Evolutionary conservation across 2,797 vertebrate species (phyloP).

Genomic region (Gymnocypris eckloni): DNA sequence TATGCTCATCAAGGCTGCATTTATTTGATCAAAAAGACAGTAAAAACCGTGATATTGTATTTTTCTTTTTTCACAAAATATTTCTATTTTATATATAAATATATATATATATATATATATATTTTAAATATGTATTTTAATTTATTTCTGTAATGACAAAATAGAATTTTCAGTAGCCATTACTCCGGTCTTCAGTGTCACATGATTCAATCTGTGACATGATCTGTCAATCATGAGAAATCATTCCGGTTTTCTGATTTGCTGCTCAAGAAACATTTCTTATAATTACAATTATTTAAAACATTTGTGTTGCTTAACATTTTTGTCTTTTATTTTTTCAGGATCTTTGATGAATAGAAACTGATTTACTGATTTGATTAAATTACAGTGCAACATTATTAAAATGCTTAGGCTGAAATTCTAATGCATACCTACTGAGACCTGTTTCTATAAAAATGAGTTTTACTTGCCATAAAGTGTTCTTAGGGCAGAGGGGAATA

Average conservation of each 20-base stretch:
- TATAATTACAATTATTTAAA: background rate
- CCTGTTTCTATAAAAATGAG: background rate
- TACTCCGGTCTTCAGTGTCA: background rate
- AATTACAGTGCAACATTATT: conserved; percentile 1
- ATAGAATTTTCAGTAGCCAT: background rate
- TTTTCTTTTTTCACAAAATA: background rate
- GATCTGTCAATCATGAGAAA: background rate
- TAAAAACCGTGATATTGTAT: background rate
- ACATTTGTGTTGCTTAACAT: too few relatives aligned
- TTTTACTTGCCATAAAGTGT: background rate
- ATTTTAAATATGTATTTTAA: too few relatives aligned
- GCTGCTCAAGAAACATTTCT: background rate
- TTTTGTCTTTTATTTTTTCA: too few relatives aligned
- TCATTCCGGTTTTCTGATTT: background rate
- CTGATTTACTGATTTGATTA: background rate
- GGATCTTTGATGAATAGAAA: too few relatives aligned
- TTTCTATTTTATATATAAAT: background rate
- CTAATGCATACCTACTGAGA: conserved; percentile 4
- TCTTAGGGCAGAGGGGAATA: background rate
- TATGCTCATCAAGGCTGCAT: background rate
- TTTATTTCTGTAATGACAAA: background rate
- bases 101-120: background rate
- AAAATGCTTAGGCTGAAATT: background rate
- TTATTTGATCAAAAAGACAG: background rate
- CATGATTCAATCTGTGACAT: background rate